phyloP scores from a whole-genome alignment of 2,113 vertebrate genomes.

The Aegotheles bennettii region DNA sequence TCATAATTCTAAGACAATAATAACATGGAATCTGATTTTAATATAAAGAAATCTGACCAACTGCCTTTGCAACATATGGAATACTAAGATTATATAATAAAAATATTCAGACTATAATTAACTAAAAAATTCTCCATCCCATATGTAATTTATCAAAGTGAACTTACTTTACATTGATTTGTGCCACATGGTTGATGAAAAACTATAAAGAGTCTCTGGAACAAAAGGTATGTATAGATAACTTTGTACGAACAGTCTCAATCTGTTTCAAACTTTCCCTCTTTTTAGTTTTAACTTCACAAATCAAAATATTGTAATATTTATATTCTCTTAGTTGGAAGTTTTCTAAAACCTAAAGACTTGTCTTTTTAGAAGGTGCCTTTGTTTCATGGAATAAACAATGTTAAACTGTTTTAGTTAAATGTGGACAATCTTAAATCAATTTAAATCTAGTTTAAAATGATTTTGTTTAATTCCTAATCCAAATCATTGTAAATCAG shows the following conservation, averaged over 20 bases:
- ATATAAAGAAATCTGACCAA: conserved; percentile 28
- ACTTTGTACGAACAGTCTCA: neutral
- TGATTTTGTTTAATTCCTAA: conserved; percentile 40
- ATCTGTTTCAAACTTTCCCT: conserved; percentile 29
- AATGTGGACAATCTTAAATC: conserved; percentile 53
- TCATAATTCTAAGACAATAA: conserved; percentile 14
- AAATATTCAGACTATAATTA: conserved; percentile 43
- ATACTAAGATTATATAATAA: conserved; percentile 33
- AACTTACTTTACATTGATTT: conserved; percentile 55
- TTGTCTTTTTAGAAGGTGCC: neutral
- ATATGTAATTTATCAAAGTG: conserved; percentile 49
- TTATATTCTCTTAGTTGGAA: neutral
- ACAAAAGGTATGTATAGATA: conserved; percentile 46
- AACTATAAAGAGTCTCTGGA: conserved; percentile 47
- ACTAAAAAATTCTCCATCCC: conserved; percentile 33
- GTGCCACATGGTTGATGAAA: conserved; percentile 58
- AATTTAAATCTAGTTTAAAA: conserved; percentile 46
- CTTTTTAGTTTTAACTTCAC: neutral
- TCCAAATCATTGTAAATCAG: neutral
- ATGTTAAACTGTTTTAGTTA: conserved; percentile 15
- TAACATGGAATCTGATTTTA: conserved; percentile 44
- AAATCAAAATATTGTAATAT: conserved; percentile 10
- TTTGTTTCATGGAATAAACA: conserved; percentile 6
- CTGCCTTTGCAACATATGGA: conserved; percentile 22
- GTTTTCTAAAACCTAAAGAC: neutral